Evolutionary conservation across 2,888 invertebrate genomes (phyloP).

Genomic region (Mycalesis mineus): DNA sequence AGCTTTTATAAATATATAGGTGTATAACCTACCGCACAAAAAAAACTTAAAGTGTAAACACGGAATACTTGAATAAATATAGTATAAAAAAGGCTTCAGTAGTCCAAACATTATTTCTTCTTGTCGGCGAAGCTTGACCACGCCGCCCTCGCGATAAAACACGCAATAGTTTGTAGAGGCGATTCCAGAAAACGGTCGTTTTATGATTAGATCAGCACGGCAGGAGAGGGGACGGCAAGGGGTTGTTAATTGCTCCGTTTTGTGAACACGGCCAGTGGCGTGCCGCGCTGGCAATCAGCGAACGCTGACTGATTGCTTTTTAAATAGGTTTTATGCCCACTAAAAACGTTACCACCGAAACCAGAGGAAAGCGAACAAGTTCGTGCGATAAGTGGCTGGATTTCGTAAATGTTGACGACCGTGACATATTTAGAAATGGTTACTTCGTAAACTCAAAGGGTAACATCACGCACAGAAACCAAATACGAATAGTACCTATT

Average conservation of each 20-base stretch:
- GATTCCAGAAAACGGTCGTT: constrained; percentile 78
- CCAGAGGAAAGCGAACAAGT: constrained; percentile 55
- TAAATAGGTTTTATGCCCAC: constrained; percentile 77
- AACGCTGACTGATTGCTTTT: constrained; percentile 77
- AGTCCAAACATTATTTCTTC: constrained; percentile 26
- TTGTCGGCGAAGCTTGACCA: constrained; percentile 30
- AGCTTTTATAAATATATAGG: not conserved
- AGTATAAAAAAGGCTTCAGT: constrained; percentile 16
- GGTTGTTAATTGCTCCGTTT: constrained; percentile 77
- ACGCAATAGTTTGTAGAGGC: constrained; percentile 74
- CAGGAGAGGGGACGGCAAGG: constrained; percentile 50
- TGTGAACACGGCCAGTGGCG: constrained; percentile 76
- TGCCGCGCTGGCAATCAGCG: constrained; percentile 73
- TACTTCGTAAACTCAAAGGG: not conserved
- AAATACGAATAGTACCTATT: not conserved
- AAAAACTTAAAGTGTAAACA: constrained; percentile 25
- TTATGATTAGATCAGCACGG: constrained; percentile 73
- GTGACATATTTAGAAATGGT: constrained; percentile 32
- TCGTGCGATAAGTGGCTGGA: constrained; percentile 42
- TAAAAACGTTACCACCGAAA: constrained; percentile 71
- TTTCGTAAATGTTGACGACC: constrained; percentile 28
- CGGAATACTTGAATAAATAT: constrained; percentile 15
- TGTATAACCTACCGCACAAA: not conserved
- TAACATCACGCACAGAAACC: not conserved
- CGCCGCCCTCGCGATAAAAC: constrained; percentile 41